phyloP scores from a whole-genome alignment of 2,888 invertebrate species.

The Eremobia ochroleuca region DNA sequence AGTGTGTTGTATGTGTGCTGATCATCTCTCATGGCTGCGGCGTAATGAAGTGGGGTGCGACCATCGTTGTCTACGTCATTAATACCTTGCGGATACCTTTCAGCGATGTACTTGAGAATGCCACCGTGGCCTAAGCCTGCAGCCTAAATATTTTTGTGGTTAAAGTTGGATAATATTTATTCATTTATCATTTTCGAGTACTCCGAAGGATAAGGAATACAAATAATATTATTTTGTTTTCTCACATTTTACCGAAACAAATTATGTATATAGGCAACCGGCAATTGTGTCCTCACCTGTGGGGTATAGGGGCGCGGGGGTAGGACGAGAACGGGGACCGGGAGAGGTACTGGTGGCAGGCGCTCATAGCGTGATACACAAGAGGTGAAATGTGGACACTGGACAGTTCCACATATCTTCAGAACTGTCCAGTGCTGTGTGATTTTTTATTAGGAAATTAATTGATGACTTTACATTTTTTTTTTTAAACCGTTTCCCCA shows the following conservation, averaged over 20 bases:
- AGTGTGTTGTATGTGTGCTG: slow-evolving; percentile 95
- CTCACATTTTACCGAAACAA: background rate
- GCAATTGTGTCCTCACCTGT: too few species aligned
- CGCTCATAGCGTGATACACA: too few species aligned
- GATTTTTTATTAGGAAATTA: too few species aligned
- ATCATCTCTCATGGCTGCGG: slow-evolving; percentile 95
- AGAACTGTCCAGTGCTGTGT: too few species aligned
- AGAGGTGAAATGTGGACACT: too few species aligned
- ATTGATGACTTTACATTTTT: too few species aligned
- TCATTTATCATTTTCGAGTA: background rate
- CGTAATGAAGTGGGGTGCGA: slow-evolving; percentile 97
- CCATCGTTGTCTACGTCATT: slow-evolving; percentile 95
- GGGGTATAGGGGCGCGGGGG: too few species aligned
- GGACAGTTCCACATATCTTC: too few species aligned
- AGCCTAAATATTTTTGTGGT: slow-evolving; percentile 89
- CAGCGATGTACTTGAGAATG: slow-evolving; percentile 94
- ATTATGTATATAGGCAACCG: too few species aligned
- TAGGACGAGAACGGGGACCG: too few species aligned
- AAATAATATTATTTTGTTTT: background rate
- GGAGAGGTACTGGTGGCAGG: too few species aligned
- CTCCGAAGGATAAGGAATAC: background rate
- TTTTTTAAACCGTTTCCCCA: too few species aligned
- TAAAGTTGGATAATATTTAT: background rate
- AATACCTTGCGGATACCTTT: slow-evolving; percentile 93
- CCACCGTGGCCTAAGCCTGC: slow-evolving; percentile 95